A percentile compares a stretch with the other conserved stretches of the same genome.
Evolutionary conservation across 1,140 invertebrate species (phyloP).

Genomic region (Caenorhabditis brenneri): DNA sequence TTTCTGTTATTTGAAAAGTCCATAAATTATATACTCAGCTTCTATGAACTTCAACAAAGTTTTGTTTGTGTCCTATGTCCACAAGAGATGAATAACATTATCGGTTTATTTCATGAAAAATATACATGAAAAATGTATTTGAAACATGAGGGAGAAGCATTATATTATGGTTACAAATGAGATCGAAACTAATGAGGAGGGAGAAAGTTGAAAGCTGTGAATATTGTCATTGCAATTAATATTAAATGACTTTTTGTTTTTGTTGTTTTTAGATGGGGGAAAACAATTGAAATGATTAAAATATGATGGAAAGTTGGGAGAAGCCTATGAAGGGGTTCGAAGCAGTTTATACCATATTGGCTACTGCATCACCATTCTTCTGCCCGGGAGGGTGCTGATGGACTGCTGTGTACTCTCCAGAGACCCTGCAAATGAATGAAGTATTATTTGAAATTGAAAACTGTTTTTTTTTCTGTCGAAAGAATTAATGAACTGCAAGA

Average conservation of each 20-base stretch:
- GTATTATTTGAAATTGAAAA: not conserved
- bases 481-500: not conserved
- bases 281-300: slow-evolving; percentile 34
- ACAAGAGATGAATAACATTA: no score
- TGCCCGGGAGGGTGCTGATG: not conserved
- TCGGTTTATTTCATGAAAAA: not conserved
- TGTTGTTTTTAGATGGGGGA: not conserved
- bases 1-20: no score
- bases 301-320: not conserved
- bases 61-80: no score
- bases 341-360: not conserved
- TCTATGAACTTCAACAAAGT: no score
- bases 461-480: not conserved
- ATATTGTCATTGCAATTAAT: slow-evolving; percentile 13
- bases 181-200: slow-evolving; percentile 8
- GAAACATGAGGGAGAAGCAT: not conserved
- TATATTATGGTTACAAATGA: not conserved
- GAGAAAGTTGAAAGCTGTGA: not conserved
- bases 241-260: not conserved
- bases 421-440: not conserved
- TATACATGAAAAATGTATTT: not conserved
- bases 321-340: no score
- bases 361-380: slow-evolving; percentile 24
- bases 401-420: slow-evolving; percentile 28
- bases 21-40: no score